phyloP scores from a whole-genome alignment of 2,888 invertebrate genomes.

The Heliconius ethilla region DNA sequence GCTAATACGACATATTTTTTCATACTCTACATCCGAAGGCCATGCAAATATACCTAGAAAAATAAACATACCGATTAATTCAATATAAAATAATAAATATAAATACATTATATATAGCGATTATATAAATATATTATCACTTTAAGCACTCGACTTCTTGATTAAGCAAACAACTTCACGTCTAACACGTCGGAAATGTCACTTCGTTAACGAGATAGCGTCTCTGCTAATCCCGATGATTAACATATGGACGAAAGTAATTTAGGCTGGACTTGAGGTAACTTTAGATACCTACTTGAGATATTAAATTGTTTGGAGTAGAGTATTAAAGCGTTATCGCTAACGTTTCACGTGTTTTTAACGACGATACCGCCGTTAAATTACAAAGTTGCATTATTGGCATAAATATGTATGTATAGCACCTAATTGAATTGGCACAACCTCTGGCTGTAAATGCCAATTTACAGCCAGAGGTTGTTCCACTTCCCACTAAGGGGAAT shows the following conservation, averaged over 20 bases:
- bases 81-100: no score
- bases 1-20: no score
- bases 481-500: neutral
- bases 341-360: neutral
- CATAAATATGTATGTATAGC: neutral
- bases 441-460: neutral
- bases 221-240: constrained; percentile 49
- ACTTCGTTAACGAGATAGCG: constrained; percentile 48
- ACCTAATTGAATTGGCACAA: no score
- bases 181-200: constrained; percentile 52
- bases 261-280: constrained; percentile 6
- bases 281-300: neutral
- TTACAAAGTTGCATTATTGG: neutral
- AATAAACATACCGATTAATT: no score
- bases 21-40: no score
- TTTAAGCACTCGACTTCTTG: constrained; percentile 26
- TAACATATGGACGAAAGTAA: constrained; percentile 27
- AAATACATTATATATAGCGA: neutral
- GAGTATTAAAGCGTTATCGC: no score
- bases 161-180: constrained; percentile 46
- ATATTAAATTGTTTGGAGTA: neutral
- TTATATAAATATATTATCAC: constrained; percentile 29
- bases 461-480: no score
- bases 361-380: neutral
- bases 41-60: no score